A percentile compares a stretch with the other conserved stretches of the same genome.
Conservation (phyloP, 2,113 vertebrate species). For the Lonchura striata region DNA sequence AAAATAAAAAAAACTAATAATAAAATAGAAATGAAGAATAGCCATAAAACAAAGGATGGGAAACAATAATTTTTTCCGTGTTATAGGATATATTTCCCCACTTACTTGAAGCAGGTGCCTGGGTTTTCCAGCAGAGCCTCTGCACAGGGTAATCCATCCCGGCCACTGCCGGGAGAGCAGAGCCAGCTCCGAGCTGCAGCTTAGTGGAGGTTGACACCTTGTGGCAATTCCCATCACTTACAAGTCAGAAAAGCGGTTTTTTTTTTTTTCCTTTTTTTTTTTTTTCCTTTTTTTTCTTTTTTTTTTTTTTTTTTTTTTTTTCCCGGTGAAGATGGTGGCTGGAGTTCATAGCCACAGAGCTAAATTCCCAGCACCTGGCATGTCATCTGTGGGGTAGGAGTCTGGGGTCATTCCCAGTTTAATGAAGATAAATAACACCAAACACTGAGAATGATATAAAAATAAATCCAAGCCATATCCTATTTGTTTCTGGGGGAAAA, state of each 20-base stretch:
- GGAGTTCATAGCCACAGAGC: background rate
- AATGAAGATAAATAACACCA: background rate
- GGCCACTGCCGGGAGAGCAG: fast-evolving
- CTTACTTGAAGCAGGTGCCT: background rate
- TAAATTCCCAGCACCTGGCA: background rate
- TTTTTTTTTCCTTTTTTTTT: background rate
- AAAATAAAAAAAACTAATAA: background rate
- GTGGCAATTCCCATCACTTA: background rate
- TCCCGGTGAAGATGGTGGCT: background rate
- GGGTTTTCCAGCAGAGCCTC: background rate
- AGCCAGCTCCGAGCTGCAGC: fast-evolving
- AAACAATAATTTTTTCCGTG: fast-evolving
- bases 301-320: background rate
- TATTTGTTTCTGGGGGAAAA: background rate
- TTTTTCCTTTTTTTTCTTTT: too few species aligned
- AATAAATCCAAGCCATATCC: background rate
- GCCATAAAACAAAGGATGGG: fast-evolving
- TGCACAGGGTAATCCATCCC: fast-evolving
- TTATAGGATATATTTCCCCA: background rate
- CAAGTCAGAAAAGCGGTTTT: background rate
- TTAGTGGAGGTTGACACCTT: constrained; percentile 46
- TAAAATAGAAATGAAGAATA: fast-evolving
- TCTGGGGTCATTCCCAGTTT: background rate
- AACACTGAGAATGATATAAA: background rate
- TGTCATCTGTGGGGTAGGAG: too few species aligned